Evolutionary conservation across 2,888 invertebrate species (phyloP).

Genomic region (Epinotia demarniana): DNA sequence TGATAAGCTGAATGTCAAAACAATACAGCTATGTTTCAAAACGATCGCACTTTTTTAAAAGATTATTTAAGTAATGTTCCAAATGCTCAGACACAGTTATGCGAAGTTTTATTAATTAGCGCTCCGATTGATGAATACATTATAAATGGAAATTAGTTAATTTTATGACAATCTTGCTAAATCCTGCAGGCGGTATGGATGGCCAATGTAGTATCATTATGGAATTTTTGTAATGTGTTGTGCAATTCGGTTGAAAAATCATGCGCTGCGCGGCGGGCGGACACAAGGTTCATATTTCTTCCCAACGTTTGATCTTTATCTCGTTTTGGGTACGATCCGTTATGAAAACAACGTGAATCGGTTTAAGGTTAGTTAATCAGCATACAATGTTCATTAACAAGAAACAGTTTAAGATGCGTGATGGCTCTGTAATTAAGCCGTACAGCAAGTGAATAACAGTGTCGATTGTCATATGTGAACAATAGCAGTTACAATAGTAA

Average conservation of each 20-base stretch:
- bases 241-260: slow-evolving; percentile 40
- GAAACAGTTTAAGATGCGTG: slow-evolving; percentile 13
- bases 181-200: slow-evolving; percentile 37
- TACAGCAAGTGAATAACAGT: slow-evolving; percentile 21
- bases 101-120: slow-evolving; percentile 48
- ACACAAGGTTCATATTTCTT: slow-evolving; percentile 41
- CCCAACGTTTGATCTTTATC: slow-evolving; percentile 41
- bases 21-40: background rate
- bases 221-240: slow-evolving; percentile 44
- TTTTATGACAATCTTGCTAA: slow-evolving; percentile 45
- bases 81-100: slow-evolving; percentile 37
- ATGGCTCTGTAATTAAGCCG: slow-evolving; percentile 18
- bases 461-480: slow-evolving; percentile 19
- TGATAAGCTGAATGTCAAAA: background rate
- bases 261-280: slow-evolving; percentile 24
- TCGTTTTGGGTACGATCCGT: slow-evolving; percentile 27
- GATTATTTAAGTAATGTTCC: background rate
- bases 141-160: slow-evolving; percentile 47
- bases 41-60: too few species aligned
- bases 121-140: slow-evolving; percentile 40
- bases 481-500: slow-evolving; percentile 17
- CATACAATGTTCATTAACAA: slow-evolving; percentile 38
- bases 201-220: slow-evolving; percentile 37
- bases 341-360: slow-evolving; percentile 35
- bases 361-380: slow-evolving; percentile 36